These are phyloP conservation scores for Polia nebulosa DNA, from an alignment of 2,888 invertebrate genomes.

Conservation along the genomic window DNA sequence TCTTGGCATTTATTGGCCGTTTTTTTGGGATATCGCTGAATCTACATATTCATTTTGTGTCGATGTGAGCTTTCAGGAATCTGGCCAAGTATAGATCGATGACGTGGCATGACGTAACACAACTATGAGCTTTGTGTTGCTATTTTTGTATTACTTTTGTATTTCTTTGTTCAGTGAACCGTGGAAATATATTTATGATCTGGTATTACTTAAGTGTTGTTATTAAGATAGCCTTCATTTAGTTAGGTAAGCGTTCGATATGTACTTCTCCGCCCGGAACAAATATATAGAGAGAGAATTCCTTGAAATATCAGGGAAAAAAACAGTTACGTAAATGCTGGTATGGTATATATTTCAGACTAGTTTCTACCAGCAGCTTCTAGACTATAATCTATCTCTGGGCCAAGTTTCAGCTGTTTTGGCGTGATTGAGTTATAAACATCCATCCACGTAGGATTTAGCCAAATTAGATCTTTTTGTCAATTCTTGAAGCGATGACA, in stretches of 20 bases:
- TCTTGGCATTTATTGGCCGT: slow-evolving; percentile 65
- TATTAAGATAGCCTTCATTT: slow-evolving; percentile 4
- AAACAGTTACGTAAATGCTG: too few species aligned
- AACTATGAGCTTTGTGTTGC: slow-evolving; percentile 30
- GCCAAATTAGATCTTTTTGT: too few species aligned
- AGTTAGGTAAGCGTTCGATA: neutral
- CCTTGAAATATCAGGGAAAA: too few species aligned
- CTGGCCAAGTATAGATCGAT: slow-evolving; percentile 54
- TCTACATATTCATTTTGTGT: slow-evolving; percentile 65
- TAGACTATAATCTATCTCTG: too few species aligned
- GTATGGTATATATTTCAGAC: too few species aligned
- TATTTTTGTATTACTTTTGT: slow-evolving; percentile 34
- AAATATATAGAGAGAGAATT: neutral
- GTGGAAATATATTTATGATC: slow-evolving; percentile 32
- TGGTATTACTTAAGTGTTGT: neutral
- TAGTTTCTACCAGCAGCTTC: too few species aligned
- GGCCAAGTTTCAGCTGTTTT: too few species aligned
- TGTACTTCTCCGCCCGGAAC: neutral
- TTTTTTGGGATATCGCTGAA: slow-evolving; percentile 58
- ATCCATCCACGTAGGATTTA: too few species aligned
- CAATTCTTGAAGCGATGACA: neutral
- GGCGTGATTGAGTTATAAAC: too few species aligned
- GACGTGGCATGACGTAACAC: slow-evolving; percentile 55
- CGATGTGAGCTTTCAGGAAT: slow-evolving; percentile 54
- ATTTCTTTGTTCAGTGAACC: slow-evolving; percentile 30